Evolutionary conservation across 2,888 invertebrate species (phyloP).

Genomic region (Idaea biselata): DNA sequence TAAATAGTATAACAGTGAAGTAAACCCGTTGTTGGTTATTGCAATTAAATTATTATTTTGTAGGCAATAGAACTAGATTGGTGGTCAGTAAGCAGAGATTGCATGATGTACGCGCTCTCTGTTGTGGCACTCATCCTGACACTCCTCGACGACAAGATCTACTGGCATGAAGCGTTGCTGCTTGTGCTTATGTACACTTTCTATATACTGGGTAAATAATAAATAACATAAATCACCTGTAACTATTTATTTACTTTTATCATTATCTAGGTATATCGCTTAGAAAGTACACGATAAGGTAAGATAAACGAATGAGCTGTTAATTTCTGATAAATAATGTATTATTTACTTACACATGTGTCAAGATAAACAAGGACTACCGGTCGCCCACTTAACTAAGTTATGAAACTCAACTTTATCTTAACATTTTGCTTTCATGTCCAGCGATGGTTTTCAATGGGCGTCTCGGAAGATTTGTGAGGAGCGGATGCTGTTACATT

Average conservation of each 20-base stretch:
- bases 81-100: conserved; percentile 90
- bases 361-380: neutral
- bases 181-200: conserved; percentile 85
- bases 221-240: neutral
- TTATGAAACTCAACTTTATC: neutral
- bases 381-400: neutral
- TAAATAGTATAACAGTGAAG: neutral
- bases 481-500: conserved; percentile 69
- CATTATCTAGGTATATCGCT: neutral
- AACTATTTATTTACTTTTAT: conserved; percentile 2
- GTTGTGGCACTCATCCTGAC: conserved; percentile 85
- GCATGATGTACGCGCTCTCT: conserved; percentile 85
- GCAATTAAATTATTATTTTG: neutral
- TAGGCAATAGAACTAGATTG: conserved; percentile 86
- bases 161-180: conserved; percentile 88
- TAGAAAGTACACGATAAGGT: neutral
- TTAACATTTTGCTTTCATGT: conserved; percentile 34
- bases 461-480: conserved; percentile 75
- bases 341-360: conserved; percentile 1
- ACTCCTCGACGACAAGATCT: conserved; percentile 85
- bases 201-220: conserved; percentile 83
- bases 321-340: neutral
- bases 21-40: neutral
- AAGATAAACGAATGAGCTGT: neutral
- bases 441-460: conserved; percentile 86